Conservation (phyloP, 2,797 vertebrate genomes). For the Loris lydekkerianus region DNA sequence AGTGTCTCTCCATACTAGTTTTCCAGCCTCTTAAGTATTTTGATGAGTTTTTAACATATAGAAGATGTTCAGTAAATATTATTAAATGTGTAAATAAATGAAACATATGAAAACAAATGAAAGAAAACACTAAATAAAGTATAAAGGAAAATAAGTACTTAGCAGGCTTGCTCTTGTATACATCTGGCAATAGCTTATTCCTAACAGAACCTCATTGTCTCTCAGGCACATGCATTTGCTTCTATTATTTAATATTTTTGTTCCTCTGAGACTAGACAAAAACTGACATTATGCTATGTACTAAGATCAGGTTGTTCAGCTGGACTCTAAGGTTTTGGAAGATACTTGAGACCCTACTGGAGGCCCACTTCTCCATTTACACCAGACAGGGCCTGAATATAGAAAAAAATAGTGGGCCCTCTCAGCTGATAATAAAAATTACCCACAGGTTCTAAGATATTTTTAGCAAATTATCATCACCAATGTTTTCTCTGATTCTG, state of each 20-base stretch:
- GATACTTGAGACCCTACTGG: not conserved
- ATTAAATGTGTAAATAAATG: conserved; percentile 21
- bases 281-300: not conserved
- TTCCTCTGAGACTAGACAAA: conserved; percentile 34
- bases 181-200: not conserved
- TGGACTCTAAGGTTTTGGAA: not conserved
- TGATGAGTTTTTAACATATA: not conserved
- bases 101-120: not conserved
- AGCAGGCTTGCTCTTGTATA: not conserved
- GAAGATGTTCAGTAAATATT: not conserved
- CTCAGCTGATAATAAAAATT: not conserved
- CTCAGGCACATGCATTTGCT: not conserved
- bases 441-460: not conserved
- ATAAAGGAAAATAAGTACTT: not conserved
- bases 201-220: not conserved
- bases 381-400: not conserved
- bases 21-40: not conserved
- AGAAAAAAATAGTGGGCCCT: not conserved
- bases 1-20: not conserved
- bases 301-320: not conserved
- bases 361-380: not conserved
- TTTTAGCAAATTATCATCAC: not conserved
- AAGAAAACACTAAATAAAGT: conserved; percentile 8
- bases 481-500: not conserved
- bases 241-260: conserved; percentile 6